Conservation (phyloP, 2,113 vertebrate genomes). For the Uria lomvia region DNA sequence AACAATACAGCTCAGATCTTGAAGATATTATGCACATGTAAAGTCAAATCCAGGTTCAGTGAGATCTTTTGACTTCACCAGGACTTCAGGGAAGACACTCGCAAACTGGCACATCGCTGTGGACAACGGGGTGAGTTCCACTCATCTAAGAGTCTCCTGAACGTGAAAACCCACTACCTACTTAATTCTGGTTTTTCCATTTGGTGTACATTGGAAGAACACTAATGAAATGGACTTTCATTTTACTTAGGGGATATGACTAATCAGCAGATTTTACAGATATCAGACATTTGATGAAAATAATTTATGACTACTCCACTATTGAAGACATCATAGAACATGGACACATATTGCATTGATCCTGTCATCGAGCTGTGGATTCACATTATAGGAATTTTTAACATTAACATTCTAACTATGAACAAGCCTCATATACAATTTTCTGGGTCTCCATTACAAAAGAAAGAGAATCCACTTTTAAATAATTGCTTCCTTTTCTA, state of each 20-base stretch:
- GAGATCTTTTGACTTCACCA: background rate
- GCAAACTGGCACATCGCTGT: background rate
- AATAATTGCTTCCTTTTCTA: conserved; percentile 3
- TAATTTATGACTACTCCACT: background rate
- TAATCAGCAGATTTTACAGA: background rate
- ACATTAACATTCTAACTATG: background rate
- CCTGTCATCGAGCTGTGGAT: background rate
- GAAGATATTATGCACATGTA: background rate
- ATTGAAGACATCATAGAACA: background rate
- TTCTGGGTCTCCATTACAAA: background rate
- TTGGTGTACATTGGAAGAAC: background rate
- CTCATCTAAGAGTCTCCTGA: background rate
- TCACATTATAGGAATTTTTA: background rate
- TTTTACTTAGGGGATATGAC: background rate
- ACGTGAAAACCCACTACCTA: background rate
- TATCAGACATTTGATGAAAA: background rate
- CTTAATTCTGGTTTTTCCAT: background rate
- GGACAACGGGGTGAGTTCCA: background rate
- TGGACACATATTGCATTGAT: background rate
- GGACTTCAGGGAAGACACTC: background rate
- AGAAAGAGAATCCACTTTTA: background rate
- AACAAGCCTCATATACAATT: background rate
- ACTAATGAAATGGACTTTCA: background rate
- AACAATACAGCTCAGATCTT: background rate
- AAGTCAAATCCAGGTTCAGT: background rate